Conservation (phyloP, 2,888 invertebrate species). For the Anthrax anthrax region DNA sequence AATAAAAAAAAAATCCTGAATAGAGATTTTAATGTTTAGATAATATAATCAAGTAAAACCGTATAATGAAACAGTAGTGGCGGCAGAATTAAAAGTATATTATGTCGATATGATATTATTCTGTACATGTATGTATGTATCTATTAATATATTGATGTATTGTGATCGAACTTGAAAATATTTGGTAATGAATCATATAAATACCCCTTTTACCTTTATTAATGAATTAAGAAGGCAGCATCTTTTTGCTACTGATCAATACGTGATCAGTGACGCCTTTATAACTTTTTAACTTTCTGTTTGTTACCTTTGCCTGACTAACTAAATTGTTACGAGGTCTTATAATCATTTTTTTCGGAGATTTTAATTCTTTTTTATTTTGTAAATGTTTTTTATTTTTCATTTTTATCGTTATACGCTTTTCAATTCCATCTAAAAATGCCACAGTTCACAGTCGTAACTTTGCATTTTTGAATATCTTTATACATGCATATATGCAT, state of each 20-base stretch:
- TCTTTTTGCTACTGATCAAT: constrained; percentile 6
- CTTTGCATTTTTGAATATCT: background rate
- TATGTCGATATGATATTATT: no score
- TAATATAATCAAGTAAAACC: no score
- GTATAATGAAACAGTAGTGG: no score
- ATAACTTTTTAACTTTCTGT: background rate
- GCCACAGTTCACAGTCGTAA: background rate
- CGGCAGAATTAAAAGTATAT: no score
- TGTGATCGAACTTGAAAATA: no score
- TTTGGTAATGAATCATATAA: constrained; percentile 30
- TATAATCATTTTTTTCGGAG: background rate
- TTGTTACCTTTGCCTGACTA: no score
- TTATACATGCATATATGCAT: background rate
- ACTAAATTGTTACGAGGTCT: no score
- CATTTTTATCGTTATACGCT: background rate
- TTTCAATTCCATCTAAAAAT: background rate
- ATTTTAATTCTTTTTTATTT: background rate
- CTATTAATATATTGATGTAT: no score
- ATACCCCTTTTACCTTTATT: constrained; percentile 20
- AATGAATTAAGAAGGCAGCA: constrained; percentile 4
- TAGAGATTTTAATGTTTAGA: no score
- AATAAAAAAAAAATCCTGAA: no score
- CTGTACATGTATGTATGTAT: constrained; percentile 15
- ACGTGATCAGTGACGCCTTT: constrained; percentile 7
- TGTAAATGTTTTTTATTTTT: no score